Base-by-base conservation (phyloP, 2,797 vertebrate genomes). In the Fundulus diaphanus region DNA sequence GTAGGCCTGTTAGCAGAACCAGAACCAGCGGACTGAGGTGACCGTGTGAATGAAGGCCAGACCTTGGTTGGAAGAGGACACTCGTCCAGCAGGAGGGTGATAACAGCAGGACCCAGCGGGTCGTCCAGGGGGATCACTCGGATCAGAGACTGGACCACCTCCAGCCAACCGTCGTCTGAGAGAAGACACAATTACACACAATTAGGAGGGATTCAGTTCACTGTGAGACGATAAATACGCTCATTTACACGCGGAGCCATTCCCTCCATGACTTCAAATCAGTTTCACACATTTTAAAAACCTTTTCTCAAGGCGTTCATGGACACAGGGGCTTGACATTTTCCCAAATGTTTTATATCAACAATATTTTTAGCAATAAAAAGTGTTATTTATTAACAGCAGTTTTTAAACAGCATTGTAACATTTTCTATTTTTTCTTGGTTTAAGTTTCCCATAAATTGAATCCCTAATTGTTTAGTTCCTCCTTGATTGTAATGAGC, bases 121-220 rank as follows among this genome's bases (percentile, higher is more conserved):
- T 99, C 98, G 87, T 99, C 97, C 94, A 99, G 90, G 71, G 98
- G 98, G 92, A 99, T 99, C 90, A 99, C 98, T 93, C 98, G 96
- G 90, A 99, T 97, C 89, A 99, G 94, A 87, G 98, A 99, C 18
- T 99, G 98, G 86, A 99, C 98, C 88, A 99, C 98, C 85, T 99
- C 98, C 86, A 99, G 91, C 98, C 98, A 99, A 85, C 98, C 98
- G 82, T 98, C 98, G 95, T 99, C 98, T 99, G 90, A 80, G 63
- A 61, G 35, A 66, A 54, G 13, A 74, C n/a, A 78, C 49, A 67
- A 22, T 75, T 15, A 63, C n/a, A n/a, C n/a, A n/a, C n/a, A n/a
- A n/a, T n/a, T n/a, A n/a, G n/a, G n/a, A n/a, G n/a, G n/a, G n/a
- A n/a, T n/a, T n/a, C n/a, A n/a, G n/a, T n/a, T n/a, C n/a, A n/a